Base-by-base conservation (phyloP, 1,140 invertebrate species). In the Myzus persicae region DNA sequence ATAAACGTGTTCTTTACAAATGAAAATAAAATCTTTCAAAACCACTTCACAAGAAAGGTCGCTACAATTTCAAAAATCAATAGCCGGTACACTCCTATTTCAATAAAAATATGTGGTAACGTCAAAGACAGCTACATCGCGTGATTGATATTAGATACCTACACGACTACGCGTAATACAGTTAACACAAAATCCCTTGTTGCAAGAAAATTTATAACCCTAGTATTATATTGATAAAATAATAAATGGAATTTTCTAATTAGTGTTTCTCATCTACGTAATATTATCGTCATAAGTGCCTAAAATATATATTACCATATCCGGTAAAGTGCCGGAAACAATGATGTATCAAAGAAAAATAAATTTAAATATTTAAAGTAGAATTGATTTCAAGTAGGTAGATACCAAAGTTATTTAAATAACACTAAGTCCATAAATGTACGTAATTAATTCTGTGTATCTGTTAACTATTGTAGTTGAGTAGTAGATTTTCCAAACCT, bases 111-210 rank as follows among this genome's bases (percentile, higher is more conserved):
- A 26, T 51, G 24, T 22, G 9, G 76, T 84, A 48, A 51, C 44
- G 91, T 48, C 91, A 91, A 90, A 90, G 48, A 38, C 88, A 90
- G 88, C 26, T 40, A 54, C 87, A 38, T 54, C 88, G 91, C 76
- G 36, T 92, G 91, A 92, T 92, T 92, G 76, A 92, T 92, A 92
- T 92, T 44, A 84, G n/a, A n/a, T n/a, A n/a, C n/a, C n/a, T n/a
- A n/a, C n/a, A n/a, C n/a, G n/a, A 20, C 20, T 14, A 22, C 26
- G n/a, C 5, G 22, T 81, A 92, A 92, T 84, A n/a, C 44, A 36
- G 26, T 92, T 92, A 84, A 48, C 20, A 51, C 76, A 46, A 81
- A 82, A 44, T 24, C 18, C 11, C 51, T 18, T 42, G 51, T 54
- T 40, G 26, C 51, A 38, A 36, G n/a, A 42, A 48, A 88, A 22